These are phyloP conservation scores for Malacoctenus gilli DNA, from an alignment of 2,797 vertebrate species.

Conservation along the genomic window DNA sequence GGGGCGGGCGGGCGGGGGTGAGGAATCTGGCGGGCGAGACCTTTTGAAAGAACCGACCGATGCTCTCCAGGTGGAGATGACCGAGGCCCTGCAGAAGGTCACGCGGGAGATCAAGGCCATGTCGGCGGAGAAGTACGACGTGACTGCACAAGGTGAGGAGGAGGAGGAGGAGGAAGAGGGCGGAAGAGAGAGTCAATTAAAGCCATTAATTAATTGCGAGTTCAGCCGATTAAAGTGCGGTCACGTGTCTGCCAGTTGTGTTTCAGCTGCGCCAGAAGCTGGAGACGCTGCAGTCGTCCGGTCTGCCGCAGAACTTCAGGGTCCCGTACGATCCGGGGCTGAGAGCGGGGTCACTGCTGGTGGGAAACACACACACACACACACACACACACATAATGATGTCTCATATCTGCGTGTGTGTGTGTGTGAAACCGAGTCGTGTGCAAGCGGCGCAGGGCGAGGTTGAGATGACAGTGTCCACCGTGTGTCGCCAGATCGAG, in stretches of 20 bases:
- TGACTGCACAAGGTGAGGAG: slow-evolving; percentile 91
- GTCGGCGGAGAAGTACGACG: slow-evolving; percentile 93
- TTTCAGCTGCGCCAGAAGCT: slow-evolving; percentile 93
- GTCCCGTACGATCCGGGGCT: slow-evolving; percentile 97
- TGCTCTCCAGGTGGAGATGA: slow-evolving; percentile 86
- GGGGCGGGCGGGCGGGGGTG: no score
- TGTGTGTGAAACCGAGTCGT: no score
- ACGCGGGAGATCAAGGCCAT: slow-evolving; percentile 93
- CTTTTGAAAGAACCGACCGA: neutral
- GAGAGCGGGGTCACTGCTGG: slow-evolving; percentile 90
- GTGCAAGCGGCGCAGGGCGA: no score
- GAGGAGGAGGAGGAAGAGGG: no score
- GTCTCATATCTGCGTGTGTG: no score
- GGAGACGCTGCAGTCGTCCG: slow-evolving; percentile 89
- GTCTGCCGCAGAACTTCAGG: slow-evolving; percentile 90
- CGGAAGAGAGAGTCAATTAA: no score
- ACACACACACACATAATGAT: no score
- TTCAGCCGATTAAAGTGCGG: no score
- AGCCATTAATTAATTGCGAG: no score
- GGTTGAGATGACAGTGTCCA: no score
- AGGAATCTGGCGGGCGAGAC: no score
- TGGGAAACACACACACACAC: slow-evolving; percentile 63
- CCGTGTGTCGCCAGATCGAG: no score
- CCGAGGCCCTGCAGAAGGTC: slow-evolving; percentile 92
- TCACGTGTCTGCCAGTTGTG: slow-evolving; percentile 83